Conservation (phyloP, 2,113 vertebrate genomes). For the Chaenogobius annularis region DNA sequence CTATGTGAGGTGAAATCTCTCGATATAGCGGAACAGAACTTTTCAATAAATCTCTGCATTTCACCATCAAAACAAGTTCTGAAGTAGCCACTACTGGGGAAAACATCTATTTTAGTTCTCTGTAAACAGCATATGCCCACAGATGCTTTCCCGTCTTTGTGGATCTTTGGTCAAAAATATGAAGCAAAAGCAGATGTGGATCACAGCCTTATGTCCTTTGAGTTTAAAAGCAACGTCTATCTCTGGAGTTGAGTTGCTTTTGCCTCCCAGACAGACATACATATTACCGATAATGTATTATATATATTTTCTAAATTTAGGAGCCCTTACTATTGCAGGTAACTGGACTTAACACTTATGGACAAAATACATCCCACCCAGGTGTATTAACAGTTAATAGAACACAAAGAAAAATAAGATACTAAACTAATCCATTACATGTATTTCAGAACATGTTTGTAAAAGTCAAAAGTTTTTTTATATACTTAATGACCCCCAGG, state of each 20-base stretch:
- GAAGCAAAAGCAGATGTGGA: neutral
- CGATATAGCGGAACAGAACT: neutral
- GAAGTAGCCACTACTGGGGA: neutral
- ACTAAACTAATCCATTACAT: no score
- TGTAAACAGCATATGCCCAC: slow-evolving; percentile 5
- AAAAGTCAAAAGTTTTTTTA: no score
- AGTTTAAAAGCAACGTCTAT: slow-evolving; percentile 1
- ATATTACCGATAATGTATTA: neutral
- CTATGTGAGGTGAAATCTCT: neutral
- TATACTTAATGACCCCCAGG: no score
- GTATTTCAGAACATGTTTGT: no score
- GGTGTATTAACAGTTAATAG: no score
- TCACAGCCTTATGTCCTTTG: neutral
- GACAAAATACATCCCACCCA: no score
- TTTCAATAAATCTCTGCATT: neutral
- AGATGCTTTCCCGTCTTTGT: neutral
- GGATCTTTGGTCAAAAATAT: neutral
- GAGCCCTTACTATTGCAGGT: no score
- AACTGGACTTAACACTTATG: no score
- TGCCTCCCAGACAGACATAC: neutral
- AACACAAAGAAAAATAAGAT: no score
- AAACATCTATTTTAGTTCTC: slow-evolving; percentile 2
- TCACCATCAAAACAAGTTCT: neutral
- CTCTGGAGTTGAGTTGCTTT: neutral
- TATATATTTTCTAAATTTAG: neutral